Base-by-base conservation (phyloP, 2,113 vertebrate species). In the Illadopsis cleaveri region DNA sequence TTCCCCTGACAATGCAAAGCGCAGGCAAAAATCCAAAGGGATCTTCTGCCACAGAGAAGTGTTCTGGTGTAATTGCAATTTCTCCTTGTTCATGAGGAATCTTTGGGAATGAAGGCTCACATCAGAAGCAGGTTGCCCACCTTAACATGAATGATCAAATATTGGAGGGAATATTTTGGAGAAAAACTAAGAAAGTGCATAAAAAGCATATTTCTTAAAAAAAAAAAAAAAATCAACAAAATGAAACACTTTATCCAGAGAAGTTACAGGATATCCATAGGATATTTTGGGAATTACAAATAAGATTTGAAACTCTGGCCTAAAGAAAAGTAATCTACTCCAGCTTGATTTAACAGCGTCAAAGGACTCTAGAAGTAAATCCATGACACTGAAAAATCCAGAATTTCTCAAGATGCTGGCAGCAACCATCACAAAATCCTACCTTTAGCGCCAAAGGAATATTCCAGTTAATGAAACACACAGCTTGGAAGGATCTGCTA, bases 391-490 rank as follows among this genome's bases (percentile, higher is more conserved):
- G 13, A 84, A 94, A 61, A 84, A 60, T 54, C 42, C 89, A 86
- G 75, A 91, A 93, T 95, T 94, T 88, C 69, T 54, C 76, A 82
- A 88, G 81, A 56, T 85, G 40, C 70, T 94, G 51, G 53, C 76
- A 62, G 27, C 71, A 47, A 86, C 10, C 22, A 78, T 71, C 77
- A 75, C 47, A 44, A 89, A 97, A 95, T 75, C 20, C 33, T 85
- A 12, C 38, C 20, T 82, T 84, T 72, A 28, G 30, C 47, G 95
- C 88, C 94, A 97, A 89, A 93, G 50, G 77, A 69, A 72, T 93
- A 92, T 95, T 94, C 64, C 80, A 82, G 35, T 93, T 93, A 96
- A 97, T 97, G 75, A 94, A 96, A 96, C 91, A 88, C 17, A 1
- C 72, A 94, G 78, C 78, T 94, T 92, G 82, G 89, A 96, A 96